Evolutionary conservation across 1,140 invertebrate species (phyloP).

Genomic region (Paraescarpia echinospica): DNA sequence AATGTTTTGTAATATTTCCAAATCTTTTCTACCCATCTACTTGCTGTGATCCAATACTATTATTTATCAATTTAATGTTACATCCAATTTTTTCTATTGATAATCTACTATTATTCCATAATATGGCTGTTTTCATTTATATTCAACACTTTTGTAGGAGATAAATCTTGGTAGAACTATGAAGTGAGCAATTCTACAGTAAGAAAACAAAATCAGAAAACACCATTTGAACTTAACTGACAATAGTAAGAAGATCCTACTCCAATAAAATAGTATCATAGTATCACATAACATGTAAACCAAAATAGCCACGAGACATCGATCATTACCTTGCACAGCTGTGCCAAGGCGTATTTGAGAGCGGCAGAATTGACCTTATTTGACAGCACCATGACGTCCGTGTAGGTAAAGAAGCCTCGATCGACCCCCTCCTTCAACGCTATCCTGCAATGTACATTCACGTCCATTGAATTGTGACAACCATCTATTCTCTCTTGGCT

Average conservation of each 20-base stretch:
- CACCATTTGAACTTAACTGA: neutral
- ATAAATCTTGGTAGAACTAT: neutral
- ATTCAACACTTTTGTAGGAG: neutral
- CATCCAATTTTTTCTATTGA: neutral
- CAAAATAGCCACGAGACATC: slow-evolving; percentile 61
- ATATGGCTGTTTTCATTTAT: no score
- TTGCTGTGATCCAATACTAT: neutral
- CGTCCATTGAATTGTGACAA: neutral
- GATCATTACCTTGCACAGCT: slow-evolving; percentile 57
- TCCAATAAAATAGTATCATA: no score
- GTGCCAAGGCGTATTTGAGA: slow-evolving; percentile 48
- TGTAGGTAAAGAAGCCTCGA: slow-evolving; percentile 83
- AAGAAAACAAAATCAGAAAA: neutral
- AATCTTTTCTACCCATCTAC: neutral
- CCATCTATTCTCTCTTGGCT: neutral
- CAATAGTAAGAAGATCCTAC: neutral
- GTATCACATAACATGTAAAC: neutral
- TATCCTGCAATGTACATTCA: slow-evolving; percentile 37
- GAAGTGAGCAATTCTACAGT: neutral
- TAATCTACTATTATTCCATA: no score
- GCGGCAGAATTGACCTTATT: slow-evolving; percentile 51
- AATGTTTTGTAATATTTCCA: neutral
- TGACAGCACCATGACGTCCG: slow-evolving; percentile 72
- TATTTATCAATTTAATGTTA: neutral
- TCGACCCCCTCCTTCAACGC: slow-evolving; percentile 65